phyloP scores from a whole-genome alignment of 2,888 invertebrate species.

The Allygus modestus region DNA sequence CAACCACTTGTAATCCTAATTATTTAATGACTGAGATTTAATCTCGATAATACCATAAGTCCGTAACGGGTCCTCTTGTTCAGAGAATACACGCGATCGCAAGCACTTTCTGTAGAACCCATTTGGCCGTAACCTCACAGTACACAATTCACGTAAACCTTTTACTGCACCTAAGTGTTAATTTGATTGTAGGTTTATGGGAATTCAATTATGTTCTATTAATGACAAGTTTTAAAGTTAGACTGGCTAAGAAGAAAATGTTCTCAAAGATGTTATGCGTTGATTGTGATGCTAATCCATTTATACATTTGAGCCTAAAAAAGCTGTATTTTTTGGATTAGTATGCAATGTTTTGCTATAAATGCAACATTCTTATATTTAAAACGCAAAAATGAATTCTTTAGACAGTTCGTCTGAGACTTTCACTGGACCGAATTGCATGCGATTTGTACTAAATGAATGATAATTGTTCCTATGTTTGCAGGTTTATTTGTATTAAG shows the following conservation, averaged over 20 bases:
- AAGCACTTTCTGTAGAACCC: not conserved
- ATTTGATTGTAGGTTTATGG: not conserved
- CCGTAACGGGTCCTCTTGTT: slow-evolving; percentile 1
- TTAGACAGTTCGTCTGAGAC: too few relatives aligned
- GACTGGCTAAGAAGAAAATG: not conserved
- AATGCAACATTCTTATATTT: too few relatives aligned
- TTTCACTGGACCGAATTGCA: too few relatives aligned
- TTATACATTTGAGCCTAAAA: too few relatives aligned
- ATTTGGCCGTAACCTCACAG: not conserved
- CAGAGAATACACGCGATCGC: slow-evolving; percentile 8
- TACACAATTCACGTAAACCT: not conserved
- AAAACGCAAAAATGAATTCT: too few relatives aligned
- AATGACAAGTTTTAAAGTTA: not conserved
- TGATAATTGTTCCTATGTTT: too few relatives aligned
- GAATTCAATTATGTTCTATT: not conserved
- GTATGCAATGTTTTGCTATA: too few relatives aligned
- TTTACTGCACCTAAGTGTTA: slow-evolving; percentile 8
- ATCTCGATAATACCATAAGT: not conserved
- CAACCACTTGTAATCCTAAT: slow-evolving; percentile 34
- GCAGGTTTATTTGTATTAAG: too few relatives aligned
- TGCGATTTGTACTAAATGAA: too few relatives aligned
- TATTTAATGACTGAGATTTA: slow-evolving; percentile 14
- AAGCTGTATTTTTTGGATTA: too few relatives aligned
- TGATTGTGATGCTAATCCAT: too few relatives aligned
- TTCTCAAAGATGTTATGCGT: not conserved